Base-by-base conservation (phyloP, 2,113 vertebrate genomes). In the Equus quagga region DNA sequence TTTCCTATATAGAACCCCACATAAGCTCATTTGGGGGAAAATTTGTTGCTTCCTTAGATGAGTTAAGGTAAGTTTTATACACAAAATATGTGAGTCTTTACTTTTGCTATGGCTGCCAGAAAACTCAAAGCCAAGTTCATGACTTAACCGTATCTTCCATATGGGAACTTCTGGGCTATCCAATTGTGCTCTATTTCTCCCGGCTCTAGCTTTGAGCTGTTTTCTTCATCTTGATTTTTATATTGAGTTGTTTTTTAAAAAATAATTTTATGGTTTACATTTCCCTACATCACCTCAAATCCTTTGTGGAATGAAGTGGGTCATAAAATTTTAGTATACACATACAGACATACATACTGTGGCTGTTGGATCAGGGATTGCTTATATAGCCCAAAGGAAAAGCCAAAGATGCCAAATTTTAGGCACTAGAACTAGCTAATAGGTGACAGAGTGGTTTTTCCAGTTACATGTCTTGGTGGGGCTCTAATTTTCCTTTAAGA, bases 151-250 rank as follows among this genome's bases (percentile, higher is more conserved):
- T 87, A 56, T 79, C 36, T 54, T 91, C 31, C 44, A 6, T 78
- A 8, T 95, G 44, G 36, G 36, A 3, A 17, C 7, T 75, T 44
- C 58, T 2, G 5, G 13, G 80, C 58, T 62, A 58, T 76, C 44
- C 18, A 31, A 1, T 69, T 84, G 9, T 64, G 54, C 19, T 84
- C 3, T 49, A 11, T 64, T 95, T 84, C 41, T 15, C 1, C 1
- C 84, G 18, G 18, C 14, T 91, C 10, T 88, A 89, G 2, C 18
- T 87, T 80, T 86, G 28, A 82, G 11, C 33, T 80, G n/a, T 89
- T 97, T 90, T 97, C 60, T 90, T 93, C 87, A 94, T 80, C 15
- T 87, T 93, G 26, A 60, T 91, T 79, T 97, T 97, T 67, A 56
- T 83, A 69, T 76, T 72, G 5, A 72, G 9, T 82, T 51, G 11